Evolutionary conservation across 1,140 invertebrate species (phyloP), one percentile per base, ranked within the genome.

Genomic region (Lysiphlebus fabarum): DNA sequence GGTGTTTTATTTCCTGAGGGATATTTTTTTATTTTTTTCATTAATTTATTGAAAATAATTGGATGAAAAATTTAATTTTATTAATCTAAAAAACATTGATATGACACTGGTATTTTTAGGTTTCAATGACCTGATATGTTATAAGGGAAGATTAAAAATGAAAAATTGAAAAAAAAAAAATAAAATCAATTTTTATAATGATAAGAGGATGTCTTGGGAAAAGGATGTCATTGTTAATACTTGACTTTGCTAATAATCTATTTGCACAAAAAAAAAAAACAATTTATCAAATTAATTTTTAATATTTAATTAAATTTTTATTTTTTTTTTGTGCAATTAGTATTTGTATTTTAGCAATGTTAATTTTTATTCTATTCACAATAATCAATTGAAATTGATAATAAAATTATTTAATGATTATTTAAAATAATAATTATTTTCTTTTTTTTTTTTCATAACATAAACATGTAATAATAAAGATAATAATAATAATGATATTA

Each of bases 41-140:
- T 36, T 26, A 0, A 14, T 34, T 47, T 41, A 53, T 50, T 26
- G 37, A 53, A 40, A 51, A 10, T 8, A 51, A 50, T 37, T 44
- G 44, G 51, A 59, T 49, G 61, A 58, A 57, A n/a, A 41, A 43
- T 58, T 59, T 59, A 36, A 26, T 53, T 60, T 59, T 57, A 62
- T 65, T 59, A 65, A 61, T 63, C 68, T 75, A 77, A 65, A n/a
- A 71, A 71, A 79, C 71, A 76, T 72, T 79, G 76, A 79, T 78
- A 79, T 79, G 75, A 72, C 69, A 73, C 56, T 69, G 65, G 66
- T 71, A 59, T 64, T 71, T 67, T 68, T 65, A 67, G 67, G 70
- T 72, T 64, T 62, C 70, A 76, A 78, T 67, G 65, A 73, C 62
- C 70, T 78, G 77, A 78, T 78, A 79, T 79, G 76, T 79, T 37